These are phyloP conservation scores for Diaphora mendica DNA, from an alignment of 2,888 invertebrate species.

Conservation along the genomic window DNA sequence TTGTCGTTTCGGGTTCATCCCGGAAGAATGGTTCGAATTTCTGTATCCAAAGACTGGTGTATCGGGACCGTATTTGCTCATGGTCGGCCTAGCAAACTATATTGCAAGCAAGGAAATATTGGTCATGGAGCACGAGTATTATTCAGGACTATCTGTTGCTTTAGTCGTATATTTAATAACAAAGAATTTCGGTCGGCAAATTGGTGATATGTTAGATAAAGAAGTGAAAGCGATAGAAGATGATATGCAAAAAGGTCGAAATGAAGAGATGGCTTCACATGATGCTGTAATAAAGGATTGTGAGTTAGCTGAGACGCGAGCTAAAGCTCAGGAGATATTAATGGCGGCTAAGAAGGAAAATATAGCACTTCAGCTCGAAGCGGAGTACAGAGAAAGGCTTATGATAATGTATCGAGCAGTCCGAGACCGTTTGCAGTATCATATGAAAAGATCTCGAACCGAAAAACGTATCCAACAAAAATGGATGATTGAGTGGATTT, in stretches of 20 bases:
- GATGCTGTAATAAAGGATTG: slow-evolving; percentile 86
- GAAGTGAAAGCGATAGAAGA: slow-evolving; percentile 88
- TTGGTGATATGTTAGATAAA: slow-evolving; percentile 88
- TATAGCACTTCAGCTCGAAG: slow-evolving; percentile 96
- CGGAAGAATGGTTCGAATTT: slow-evolving; percentile 89
- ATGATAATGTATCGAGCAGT: slow-evolving; percentile 85
- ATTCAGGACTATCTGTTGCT: slow-evolving; percentile 90
- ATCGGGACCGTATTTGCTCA: slow-evolving; percentile 95
- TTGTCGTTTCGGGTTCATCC: slow-evolving; percentile 86
- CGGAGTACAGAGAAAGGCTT: slow-evolving; percentile 91
- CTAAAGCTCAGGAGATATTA: slow-evolving; percentile 91
- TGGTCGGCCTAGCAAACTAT: slow-evolving; percentile 91
- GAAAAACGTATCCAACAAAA: slow-evolving; percentile 94
- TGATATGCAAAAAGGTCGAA: slow-evolving; percentile 84
- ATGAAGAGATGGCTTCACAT: slow-evolving; percentile 75
- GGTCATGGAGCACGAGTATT: slow-evolving; percentile 97
- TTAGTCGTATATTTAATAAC: slow-evolving; percentile 86
- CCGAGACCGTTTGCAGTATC: slow-evolving; percentile 95
- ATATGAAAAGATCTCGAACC: slow-evolving; percentile 92
- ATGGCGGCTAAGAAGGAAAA: slow-evolving; percentile 96
- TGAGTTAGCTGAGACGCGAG: slow-evolving; percentile 90
- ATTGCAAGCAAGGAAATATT: slow-evolving; percentile 96
- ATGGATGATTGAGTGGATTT: slow-evolving; percentile 97
- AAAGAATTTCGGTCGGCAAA: slow-evolving; percentile 89
- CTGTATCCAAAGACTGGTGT: slow-evolving; percentile 96